These are phyloP conservation scores for Zelleria hepariella DNA, from an alignment of 2,888 invertebrate species.

Conservation along the genomic window DNA sequence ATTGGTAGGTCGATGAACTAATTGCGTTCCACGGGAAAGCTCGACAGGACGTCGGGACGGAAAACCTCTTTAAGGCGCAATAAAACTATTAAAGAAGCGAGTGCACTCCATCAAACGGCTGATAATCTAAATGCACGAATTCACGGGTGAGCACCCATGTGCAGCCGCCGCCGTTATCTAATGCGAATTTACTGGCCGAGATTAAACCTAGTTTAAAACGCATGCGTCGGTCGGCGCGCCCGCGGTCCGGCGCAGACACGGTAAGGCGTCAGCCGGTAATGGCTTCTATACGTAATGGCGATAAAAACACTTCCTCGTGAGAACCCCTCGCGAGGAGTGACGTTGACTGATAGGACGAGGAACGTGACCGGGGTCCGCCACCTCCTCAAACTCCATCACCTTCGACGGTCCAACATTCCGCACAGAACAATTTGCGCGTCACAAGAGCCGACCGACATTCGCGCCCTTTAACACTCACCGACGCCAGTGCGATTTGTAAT, in stretches of 20 bases:
- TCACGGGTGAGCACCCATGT: slow-evolving; percentile 47
- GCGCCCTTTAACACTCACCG: slow-evolving; percentile 1
- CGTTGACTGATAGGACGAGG: slow-evolving; percentile 47
- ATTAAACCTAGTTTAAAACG: slow-evolving; percentile 37
- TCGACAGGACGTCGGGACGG: background rate
- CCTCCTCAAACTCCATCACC: background rate
- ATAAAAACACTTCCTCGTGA: slow-evolving; percentile 56
- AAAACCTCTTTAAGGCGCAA: background rate
- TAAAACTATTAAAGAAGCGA: slow-evolving; percentile 11
- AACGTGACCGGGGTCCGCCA: slow-evolving; percentile 21
- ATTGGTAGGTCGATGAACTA: slow-evolving; percentile 57
- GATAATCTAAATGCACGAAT: slow-evolving; percentile 45
- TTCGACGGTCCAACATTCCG: background rate
- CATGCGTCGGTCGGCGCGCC: slow-evolving; percentile 30
- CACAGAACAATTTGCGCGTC: slow-evolving; percentile 30
- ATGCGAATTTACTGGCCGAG: slow-evolving; percentile 53
- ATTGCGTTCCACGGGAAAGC: slow-evolving; percentile 21
- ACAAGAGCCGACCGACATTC: slow-evolving; percentile 16
- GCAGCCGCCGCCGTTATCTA: slow-evolving; percentile 49
- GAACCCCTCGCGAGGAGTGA: slow-evolving; percentile 37
- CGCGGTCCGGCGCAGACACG: slow-evolving; percentile 7
- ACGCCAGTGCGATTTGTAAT: slow-evolving; percentile 1
- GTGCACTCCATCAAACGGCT: slow-evolving; percentile 34
- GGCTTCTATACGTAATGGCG: slow-evolving; percentile 46
- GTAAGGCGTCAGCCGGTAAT: slow-evolving; percentile 40